These are phyloP conservation scores for Eutrigla gurnardus DNA, from an alignment of 2,797 vertebrate genomes.

Conservation along the genomic window DNA sequence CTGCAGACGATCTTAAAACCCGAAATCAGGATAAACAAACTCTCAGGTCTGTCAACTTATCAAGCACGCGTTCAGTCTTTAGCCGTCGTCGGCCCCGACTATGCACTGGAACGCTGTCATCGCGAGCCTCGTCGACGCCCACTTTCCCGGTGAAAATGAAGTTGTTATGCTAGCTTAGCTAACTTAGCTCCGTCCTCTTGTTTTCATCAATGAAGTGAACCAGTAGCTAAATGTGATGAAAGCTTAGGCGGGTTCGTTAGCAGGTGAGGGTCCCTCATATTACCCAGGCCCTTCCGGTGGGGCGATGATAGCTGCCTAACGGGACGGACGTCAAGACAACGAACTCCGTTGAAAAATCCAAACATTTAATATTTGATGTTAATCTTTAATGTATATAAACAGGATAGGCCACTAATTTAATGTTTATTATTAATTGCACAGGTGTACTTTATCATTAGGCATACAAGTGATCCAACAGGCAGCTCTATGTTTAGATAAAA, in stretches of 20 bases:
- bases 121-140: not conserved
- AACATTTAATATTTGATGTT: rapidly evolving
- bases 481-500: not conserved
- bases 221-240: rapidly evolving
- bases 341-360: not conserved
- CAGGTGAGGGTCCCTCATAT: not conserved
- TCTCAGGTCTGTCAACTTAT: slow-evolving; percentile 37
- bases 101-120: not conserved
- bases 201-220: not conserved
- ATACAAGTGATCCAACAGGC: not conserved
- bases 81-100: not conserved
- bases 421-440: rapidly evolving
- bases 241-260: not conserved
- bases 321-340: not conserved
- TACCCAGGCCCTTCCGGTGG: not conserved
- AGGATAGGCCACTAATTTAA: rapidly evolving
- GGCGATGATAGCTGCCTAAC: not conserved
- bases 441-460: not conserved
- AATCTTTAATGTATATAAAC: rapidly evolving
- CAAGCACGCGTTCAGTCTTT: too few species aligned
- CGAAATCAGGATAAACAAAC: not conserved
- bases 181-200: too few species aligned
- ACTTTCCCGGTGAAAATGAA: not conserved
- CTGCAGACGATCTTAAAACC: not conserved
- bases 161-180: not conserved